Evolutionary conservation across 2,888 invertebrate species (phyloP), one percentile per base, ranked within the genome.

Genomic region (Idaea straminata): DNA sequence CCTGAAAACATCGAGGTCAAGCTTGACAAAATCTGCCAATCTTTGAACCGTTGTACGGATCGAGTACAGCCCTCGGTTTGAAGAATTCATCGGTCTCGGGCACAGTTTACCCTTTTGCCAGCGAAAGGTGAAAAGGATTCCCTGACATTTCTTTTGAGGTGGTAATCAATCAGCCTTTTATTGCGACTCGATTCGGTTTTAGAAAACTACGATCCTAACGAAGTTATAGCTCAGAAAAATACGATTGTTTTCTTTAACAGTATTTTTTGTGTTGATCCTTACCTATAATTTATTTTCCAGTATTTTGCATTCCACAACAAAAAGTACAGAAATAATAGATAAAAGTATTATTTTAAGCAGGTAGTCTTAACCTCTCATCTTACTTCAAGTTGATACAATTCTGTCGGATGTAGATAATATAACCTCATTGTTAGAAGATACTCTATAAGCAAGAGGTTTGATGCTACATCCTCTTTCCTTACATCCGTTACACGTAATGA

Each of bases 101-200:
- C 59, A 67, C 62, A 57, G 64, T 58, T 60, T 64, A 62, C 65
- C 63, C 58, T 47, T 59, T 65, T 35, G 60, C 64, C 63, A 62
- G 66, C 62, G 64, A 66, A 25, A 67, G 69, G 69, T 69, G 64
- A 69, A 67, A 67, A 64, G 64, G 66, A 65, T 66, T 61, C 61
- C 61, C 64, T 64, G 67, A 64, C 69, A 64, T 64, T 69, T 64
- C 69, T 61, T 61, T 69, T 69, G 35, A 69, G 69, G 66, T 65
- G 65, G 65, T 64, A 69, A 69, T 69, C 69, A 69, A 69, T 69
- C 69, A 67, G 67, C 57, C 67, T 13, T 69, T 69, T 67, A 47
- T 47, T 47, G 47, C 34, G 64, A 67, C 62, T 38, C 16, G 65
- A 65, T 64, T 62, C 66, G 62, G 65, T 64, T 63, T 65, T 35